Evolutionary conservation across 2,888 invertebrate species (phyloP), one percentile per base, ranked within the genome.

Genomic region (Trichopoda pennipes): DNA sequence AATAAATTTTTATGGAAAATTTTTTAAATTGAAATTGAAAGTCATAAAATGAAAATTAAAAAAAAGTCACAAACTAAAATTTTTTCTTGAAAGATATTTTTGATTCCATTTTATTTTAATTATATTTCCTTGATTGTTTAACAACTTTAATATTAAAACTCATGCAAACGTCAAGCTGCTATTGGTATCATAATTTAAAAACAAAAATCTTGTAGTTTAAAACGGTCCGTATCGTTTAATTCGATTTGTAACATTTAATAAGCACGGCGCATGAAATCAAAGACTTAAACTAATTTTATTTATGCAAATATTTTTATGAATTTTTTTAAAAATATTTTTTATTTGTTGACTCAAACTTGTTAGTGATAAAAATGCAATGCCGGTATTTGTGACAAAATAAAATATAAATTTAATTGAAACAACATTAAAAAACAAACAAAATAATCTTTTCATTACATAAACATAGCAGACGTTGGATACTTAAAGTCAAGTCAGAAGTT

Each of bases 401-500:
- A 14, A 16, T 16, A 44, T 1, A 4, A 1, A n/a, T 3, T 14
- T 16, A 44, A 44, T 16, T 44, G 7, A 28, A 53, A 19, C 7
- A 35, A 55, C 19, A 21, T 12, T 12, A 3, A 12, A 38, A 56
- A 28, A 49, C 12, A 2, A 51, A 51, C n/a, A 32, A 42, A 16
- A 19, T 14, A 69, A 69, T 53, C 8, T 49, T 19, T 69, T 68
- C 2, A 55, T 38, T 60, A 70, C 17, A 51, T n/a, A 51, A 38
- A 17, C 9, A 21, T 14, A 55, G 42, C 28, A 49, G 51, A 42
- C 35, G 55, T 63, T n/a, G 56, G 51, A 10, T 32, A 72, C 58
- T 78, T 72, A 55, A 51, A 72, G n/a, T n/a, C n/a, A 66, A 19
- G 42, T 56, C 49, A 51, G 19, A 14, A 61, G 35, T 12, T 23